phyloP scores from a whole-genome alignment of 64 coral and sea anemone species.

The Astreopora myriophthalma region DNA sequence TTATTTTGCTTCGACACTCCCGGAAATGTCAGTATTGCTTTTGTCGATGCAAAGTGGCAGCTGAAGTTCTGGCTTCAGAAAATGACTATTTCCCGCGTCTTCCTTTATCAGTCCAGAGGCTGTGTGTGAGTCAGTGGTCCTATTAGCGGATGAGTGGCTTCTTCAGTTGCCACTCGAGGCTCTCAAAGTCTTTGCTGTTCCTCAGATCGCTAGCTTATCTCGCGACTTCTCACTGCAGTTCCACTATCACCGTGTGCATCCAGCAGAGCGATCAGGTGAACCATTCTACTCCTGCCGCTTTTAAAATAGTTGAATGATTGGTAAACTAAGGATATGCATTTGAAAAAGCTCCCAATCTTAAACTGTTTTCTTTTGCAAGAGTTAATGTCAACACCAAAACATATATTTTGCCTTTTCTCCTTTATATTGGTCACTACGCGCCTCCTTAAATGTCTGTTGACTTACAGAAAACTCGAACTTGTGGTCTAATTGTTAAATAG shows the following conservation, averaged over 20 bases:
- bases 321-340: background rate
- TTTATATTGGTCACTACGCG: no score
- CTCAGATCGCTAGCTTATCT: constrained; percentile 76
- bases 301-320: background rate
- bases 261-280: constrained; percentile 71
- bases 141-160: constrained; percentile 90
- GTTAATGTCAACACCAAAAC: no score
- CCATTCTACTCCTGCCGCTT: background rate
- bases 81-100: background rate
- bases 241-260: constrained; percentile 88
- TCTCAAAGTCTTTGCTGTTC: constrained; percentile 67
- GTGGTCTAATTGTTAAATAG: no score
- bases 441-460: no score
- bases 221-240: constrained; percentile 97
- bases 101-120: constrained; percentile 44
- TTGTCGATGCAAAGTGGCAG: background rate
- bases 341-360: no score
- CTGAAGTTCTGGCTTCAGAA: background rate
- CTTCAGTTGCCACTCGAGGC: constrained; percentile 85
- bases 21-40: background rate
- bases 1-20: no score
- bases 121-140: constrained; percentile 83
- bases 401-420: no score
- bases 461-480: no score
- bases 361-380: no score